Conservation (phyloP, 2,113 vertebrate species). For the Saguinus imperator region DNA sequence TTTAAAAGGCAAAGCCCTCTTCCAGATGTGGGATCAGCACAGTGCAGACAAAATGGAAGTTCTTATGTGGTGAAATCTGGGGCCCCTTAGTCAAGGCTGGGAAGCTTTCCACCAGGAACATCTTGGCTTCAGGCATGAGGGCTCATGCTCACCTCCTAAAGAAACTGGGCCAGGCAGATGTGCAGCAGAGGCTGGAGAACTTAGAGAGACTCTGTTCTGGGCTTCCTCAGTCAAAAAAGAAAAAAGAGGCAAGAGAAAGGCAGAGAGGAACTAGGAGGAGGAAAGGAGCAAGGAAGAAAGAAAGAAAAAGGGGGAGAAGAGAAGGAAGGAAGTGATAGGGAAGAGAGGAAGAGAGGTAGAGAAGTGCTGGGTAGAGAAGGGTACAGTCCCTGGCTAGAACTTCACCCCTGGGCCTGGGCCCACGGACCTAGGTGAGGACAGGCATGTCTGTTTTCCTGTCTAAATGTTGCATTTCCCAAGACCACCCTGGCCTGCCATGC, state of each 20-base stretch:
- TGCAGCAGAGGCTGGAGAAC: background rate
- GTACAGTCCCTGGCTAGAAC: too few relatives aligned
- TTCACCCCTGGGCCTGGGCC: too few relatives aligned
- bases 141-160: background rate
- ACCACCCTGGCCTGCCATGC: too few relatives aligned
- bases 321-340: too few relatives aligned
- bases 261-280: background rate
- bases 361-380: too few relatives aligned
- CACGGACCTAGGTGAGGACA: too few relatives aligned
- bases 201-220: background rate
- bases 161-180: fast-evolving
- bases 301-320: too few relatives aligned
- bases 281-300: too few relatives aligned
- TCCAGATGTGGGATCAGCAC: background rate
- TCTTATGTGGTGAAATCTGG: fast-evolving
- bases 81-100: background rate
- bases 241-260: background rate
- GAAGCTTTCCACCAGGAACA: background rate
- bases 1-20: background rate
- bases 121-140: background rate
- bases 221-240: background rate
- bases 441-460: too few relatives aligned
- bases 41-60: background rate
- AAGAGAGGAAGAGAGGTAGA: too few relatives aligned
- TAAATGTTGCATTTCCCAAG: too few relatives aligned